A percentile compares a stretch with the other conserved stretches of the same genome.
Conservation (phyloP, 2,113 vertebrate genomes). For the Phrynosoma platyrhinos region DNA sequence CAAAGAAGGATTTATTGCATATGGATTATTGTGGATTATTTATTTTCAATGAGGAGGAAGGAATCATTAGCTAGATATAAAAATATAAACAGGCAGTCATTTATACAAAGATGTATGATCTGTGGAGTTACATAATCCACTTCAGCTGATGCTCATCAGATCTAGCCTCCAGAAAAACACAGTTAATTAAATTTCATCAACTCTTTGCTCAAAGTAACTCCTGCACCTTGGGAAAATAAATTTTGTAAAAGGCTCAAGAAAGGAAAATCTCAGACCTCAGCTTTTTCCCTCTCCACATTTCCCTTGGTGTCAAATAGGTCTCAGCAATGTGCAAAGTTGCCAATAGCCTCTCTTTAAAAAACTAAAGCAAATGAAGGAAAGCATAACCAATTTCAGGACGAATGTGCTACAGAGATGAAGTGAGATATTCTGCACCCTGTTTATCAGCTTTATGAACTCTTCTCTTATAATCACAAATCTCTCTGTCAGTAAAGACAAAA, state of each 20-base stretch:
- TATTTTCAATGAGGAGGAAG: neutral
- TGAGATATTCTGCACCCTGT: neutral
- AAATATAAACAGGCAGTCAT: neutral
- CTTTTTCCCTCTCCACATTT: neutral
- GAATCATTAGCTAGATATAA: constrained; percentile 1
- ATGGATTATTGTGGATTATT: neutral
- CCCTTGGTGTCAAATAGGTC: neutral
- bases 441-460: neutral
- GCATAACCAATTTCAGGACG: neutral
- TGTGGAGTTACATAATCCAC: constrained; percentile 57
- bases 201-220: constrained; percentile 41
- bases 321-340: neutral
- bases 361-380: neutral
- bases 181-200: constrained; percentile 47
- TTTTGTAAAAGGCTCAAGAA: constrained; percentile 12
- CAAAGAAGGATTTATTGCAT: neutral
- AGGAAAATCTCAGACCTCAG: neutral
- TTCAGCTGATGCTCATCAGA: constrained; percentile 62
- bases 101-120: neutral
- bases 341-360: neutral
- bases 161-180: constrained; percentile 24
- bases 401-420: neutral
- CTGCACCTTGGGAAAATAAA: constrained; percentile 16
- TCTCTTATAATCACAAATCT: neutral
- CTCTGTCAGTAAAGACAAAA: neutral